These are phyloP conservation scores for Cloeon dipterum DNA, from an alignment of 2,888 invertebrate species.

Conservation along the genomic window DNA sequence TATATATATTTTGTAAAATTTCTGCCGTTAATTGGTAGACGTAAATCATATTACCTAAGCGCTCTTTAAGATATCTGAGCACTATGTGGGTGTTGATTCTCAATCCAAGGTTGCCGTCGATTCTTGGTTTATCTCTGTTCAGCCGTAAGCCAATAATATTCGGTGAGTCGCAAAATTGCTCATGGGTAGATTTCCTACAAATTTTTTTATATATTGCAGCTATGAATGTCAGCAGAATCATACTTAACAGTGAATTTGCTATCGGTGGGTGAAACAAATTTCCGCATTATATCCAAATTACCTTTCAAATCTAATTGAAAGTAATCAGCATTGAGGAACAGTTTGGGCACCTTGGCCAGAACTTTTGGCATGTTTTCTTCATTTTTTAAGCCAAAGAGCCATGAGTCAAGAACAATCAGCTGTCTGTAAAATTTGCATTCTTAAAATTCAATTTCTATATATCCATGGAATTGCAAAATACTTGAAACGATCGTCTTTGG, in stretches of 20 bases:
- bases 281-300: not conserved
- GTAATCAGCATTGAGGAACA: not conserved
- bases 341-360: not conserved
- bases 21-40: too few species aligned
- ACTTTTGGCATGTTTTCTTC: not conserved
- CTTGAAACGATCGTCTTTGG: constrained; percentile 27
- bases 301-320: not conserved
- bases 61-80: not conserved
- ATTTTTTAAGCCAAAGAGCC: not conserved
- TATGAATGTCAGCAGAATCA: not conserved
- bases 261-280: not conserved
- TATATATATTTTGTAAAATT: too few species aligned
- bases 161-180: constrained; percentile 4
- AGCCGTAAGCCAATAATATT: constrained; percentile 4
- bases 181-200: constrained; percentile 4
- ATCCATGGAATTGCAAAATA: too few species aligned
- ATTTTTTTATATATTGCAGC: too few species aligned
- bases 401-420: not conserved
- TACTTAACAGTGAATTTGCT: not conserved
- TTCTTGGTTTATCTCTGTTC: not conserved
- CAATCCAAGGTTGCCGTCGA: not conserved
- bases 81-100: not conserved
- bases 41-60: too few species aligned
- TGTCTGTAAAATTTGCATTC: not conserved
- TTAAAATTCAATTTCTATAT: not conserved